Conservation (phyloP, 2,797 vertebrate species). For the Falco biarmicus region DNA sequence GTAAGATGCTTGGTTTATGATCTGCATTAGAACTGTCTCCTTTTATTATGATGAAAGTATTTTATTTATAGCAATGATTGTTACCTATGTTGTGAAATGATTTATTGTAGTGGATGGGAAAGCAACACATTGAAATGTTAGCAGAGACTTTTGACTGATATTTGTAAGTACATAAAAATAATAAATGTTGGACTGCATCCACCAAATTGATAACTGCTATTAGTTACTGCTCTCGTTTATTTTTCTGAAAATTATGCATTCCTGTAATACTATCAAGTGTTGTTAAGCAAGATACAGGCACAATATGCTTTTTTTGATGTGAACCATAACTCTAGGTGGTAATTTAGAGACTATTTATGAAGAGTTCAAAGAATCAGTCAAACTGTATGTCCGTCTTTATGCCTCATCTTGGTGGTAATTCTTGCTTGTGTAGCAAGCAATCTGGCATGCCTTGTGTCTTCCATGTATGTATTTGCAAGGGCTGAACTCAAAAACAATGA, state of each 20-base stretch:
- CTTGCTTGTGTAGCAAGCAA: slow-evolving; percentile 65
- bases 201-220: slow-evolving; percentile 41
- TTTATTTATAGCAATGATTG: slow-evolving; percentile 58
- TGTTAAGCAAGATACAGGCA: slow-evolving; percentile 17
- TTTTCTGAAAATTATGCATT: slow-evolving; percentile 31
- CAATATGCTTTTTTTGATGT: slow-evolving; percentile 29
- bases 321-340: slow-evolving; percentile 40
- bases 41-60: slow-evolving; percentile 20
- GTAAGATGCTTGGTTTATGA: neutral
- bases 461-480: neutral
- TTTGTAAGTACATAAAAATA: slow-evolving; percentile 14
- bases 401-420: slow-evolving; percentile 63
- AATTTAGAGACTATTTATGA: slow-evolving; percentile 74
- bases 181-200: slow-evolving; percentile 13
- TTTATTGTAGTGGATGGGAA: slow-evolving; percentile 38
- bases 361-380: slow-evolving; percentile 74
- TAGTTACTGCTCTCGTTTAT: slow-evolving; percentile 22
- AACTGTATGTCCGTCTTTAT: slow-evolving; percentile 67
- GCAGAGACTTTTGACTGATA: neutral
- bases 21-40: neutral
- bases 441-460: neutral
- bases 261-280: neutral
- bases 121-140: neutral
- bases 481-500: neutral
- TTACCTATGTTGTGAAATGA: slow-evolving; percentile 50